phyloP scores from a whole-genome alignment of 2,888 invertebrate species.

The Eledone cirrhosa region DNA sequence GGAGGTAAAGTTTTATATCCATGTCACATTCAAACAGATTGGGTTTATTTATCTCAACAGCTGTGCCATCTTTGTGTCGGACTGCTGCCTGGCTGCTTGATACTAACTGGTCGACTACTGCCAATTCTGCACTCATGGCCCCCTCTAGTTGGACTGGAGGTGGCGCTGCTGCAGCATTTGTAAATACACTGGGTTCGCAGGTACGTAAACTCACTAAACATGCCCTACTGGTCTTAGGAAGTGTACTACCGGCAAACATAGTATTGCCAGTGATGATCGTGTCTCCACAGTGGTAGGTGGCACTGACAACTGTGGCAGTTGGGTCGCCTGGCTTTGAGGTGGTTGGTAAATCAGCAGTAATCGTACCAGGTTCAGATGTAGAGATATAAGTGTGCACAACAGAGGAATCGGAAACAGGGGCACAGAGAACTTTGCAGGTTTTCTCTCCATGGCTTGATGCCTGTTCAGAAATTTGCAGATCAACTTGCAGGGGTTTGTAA shows the following conservation, averaged over 20 bases:
- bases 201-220: slow-evolving; percentile 25
- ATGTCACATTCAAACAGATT: slow-evolving; percentile 26
- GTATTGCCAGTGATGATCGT: slow-evolving; percentile 14
- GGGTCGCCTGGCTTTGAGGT: neutral
- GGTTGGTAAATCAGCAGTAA: slow-evolving; percentile 22
- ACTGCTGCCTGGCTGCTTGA: slow-evolving; percentile 19
- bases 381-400: slow-evolving; percentile 22
- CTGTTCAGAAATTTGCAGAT: slow-evolving; percentile 26
- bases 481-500: slow-evolving; percentile 24
- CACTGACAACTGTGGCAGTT: slow-evolving; percentile 18
- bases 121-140: slow-evolving; percentile 23
- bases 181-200: slow-evolving; percentile 19
- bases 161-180: slow-evolving; percentile 22
- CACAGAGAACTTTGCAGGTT: slow-evolving; percentile 20
- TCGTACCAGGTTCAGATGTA: neutral
- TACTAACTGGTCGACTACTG: slow-evolving; percentile 23
- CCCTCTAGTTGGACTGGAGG: slow-evolving; percentile 21
- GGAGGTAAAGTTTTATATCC: slow-evolving; percentile 21
- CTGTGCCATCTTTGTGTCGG: slow-evolving; percentile 8
- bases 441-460: slow-evolving; percentile 14
- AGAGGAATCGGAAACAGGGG: neutral
- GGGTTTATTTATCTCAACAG: slow-evolving; percentile 12
- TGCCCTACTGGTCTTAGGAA: slow-evolving; percentile 17
- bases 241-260: slow-evolving; percentile 3
- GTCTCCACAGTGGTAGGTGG: slow-evolving; percentile 19